These are phyloP conservation scores for Penaeus indicus DNA, from an alignment of 1,140 invertebrate species.

Conservation along the genomic window DNA sequence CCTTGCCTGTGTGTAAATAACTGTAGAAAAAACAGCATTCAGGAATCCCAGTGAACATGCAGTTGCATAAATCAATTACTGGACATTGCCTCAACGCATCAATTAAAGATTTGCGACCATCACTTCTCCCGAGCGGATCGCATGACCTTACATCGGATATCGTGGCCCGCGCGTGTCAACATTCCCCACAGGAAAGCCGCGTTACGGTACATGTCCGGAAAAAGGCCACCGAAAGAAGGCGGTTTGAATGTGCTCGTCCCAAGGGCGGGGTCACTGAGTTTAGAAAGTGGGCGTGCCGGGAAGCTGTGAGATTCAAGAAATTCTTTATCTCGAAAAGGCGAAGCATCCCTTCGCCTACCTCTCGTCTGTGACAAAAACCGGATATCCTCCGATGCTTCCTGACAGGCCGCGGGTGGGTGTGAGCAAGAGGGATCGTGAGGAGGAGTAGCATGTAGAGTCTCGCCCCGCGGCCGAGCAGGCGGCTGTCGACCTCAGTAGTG, in stretches of 20 bases:
- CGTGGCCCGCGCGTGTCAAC: neutral
- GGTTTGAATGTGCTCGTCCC: slow-evolving; percentile 15
- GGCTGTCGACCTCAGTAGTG: slow-evolving; percentile 62
- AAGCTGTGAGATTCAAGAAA: too few species aligned
- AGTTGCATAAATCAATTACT: too few species aligned
- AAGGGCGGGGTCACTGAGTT: slow-evolving; percentile 44
- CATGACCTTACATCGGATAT: neutral
- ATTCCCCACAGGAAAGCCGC: neutral
- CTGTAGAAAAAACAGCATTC: too few species aligned
- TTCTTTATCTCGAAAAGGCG: too few species aligned
- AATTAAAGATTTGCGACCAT: too few species aligned
- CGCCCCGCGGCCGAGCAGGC: slow-evolving; percentile 52
- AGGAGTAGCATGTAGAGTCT: slow-evolving; percentile 31
- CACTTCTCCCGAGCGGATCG: too few species aligned
- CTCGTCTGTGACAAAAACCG: slow-evolving; percentile 2
- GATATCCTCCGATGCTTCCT: slow-evolving; percentile 33
- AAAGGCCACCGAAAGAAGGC: neutral
- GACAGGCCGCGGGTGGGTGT: slow-evolving; percentile 39
- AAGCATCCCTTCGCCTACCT: neutral
- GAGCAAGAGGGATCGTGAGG: slow-evolving; percentile 6
- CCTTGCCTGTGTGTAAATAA: too few species aligned
- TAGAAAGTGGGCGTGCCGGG: slow-evolving; percentile 35
- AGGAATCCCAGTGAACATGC: too few species aligned
- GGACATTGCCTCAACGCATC: too few species aligned
- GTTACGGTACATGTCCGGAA: neutral